Evolutionary conservation across 1,140 invertebrate genomes (phyloP).

Genomic region (Trachymyrmex septentrionalis): DNA sequence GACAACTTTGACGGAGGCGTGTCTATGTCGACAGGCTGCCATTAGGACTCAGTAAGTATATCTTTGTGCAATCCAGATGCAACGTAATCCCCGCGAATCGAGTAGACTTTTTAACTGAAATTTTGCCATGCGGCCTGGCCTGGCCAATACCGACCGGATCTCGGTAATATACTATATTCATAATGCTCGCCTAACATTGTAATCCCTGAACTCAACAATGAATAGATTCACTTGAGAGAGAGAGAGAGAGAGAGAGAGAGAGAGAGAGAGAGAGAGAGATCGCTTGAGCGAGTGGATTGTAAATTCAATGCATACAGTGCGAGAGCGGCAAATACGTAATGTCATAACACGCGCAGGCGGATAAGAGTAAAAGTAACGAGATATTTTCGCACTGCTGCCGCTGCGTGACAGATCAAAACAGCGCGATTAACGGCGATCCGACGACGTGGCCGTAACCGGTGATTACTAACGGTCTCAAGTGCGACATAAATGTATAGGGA

Average conservation of each 20-base stretch:
- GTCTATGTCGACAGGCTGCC: constrained; percentile 67
- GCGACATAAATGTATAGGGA: too few relatives aligned
- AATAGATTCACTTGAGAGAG: constrained; percentile 1
- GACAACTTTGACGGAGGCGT: constrained; percentile 72
- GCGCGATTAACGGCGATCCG: neutral
- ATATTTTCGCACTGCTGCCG: neutral
- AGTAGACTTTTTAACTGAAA: constrained; percentile 12
- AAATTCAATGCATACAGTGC: neutral
- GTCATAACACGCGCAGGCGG: constrained; percentile 16
- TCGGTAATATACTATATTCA: neutral
- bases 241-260: too few relatives aligned
- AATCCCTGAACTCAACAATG: neutral
- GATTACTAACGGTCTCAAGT: too few relatives aligned
- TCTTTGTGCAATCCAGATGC: constrained; percentile 71
- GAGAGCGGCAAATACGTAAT: constrained; percentile 21
- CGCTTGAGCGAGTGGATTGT: constrained; percentile 68
- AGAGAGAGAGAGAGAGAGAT: too few relatives aligned
- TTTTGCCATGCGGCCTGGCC: neutral
- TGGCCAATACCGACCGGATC: neutral
- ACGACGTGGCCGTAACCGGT: neutral
- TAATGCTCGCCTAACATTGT: neutral
- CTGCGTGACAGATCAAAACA: neutral
- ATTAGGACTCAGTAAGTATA: constrained; percentile 75
- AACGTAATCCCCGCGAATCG: constrained; percentile 54
- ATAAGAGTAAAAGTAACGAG: constrained; percentile 57